Conservation (phyloP, 1,140 invertebrate genomes). For the Drosophila biarmipes region DNA sequence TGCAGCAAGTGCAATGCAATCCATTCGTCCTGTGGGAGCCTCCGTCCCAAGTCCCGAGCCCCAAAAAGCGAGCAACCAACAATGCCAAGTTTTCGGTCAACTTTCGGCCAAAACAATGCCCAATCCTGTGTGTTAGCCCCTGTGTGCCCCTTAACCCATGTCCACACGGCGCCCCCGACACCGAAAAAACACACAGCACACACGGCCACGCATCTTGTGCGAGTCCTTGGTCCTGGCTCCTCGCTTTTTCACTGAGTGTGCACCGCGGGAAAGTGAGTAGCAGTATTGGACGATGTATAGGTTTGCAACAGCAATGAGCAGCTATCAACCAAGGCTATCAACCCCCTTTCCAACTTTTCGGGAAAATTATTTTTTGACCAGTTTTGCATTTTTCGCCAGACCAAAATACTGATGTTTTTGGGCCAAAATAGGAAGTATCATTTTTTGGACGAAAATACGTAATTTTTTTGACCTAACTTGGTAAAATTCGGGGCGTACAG, state of each 20-base stretch:
- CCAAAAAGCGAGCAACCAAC: constrained; percentile 77
- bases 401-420: too few relatives aligned
- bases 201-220: constrained; percentile 48
- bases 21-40: constrained; percentile 20
- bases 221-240: constrained; percentile 31
- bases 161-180: constrained; percentile 1
- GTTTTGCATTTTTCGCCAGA: too few relatives aligned
- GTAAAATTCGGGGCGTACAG: too few relatives aligned
- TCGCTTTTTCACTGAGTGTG: constrained; percentile 31
- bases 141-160: not conserved
- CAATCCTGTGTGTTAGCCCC: constrained; percentile 44
- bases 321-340: too few relatives aligned
- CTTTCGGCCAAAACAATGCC: constrained; percentile 81
- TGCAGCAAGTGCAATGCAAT: constrained; percentile 60
- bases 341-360: too few relatives aligned
- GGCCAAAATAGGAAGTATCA: too few relatives aligned
- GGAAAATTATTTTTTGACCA: too few relatives aligned
- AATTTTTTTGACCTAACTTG: too few relatives aligned
- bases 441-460: too few relatives aligned
- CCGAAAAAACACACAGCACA: constrained; percentile 36
- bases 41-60: constrained; percentile 28
- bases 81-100: constrained; percentile 82
- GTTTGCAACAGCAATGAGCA: too few relatives aligned
- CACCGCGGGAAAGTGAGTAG: constrained; percentile 2
- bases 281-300: too few relatives aligned